Evolutionary conservation across 2,888 invertebrate species (phyloP).

Genomic region (Galeruca laticollis): DNA sequence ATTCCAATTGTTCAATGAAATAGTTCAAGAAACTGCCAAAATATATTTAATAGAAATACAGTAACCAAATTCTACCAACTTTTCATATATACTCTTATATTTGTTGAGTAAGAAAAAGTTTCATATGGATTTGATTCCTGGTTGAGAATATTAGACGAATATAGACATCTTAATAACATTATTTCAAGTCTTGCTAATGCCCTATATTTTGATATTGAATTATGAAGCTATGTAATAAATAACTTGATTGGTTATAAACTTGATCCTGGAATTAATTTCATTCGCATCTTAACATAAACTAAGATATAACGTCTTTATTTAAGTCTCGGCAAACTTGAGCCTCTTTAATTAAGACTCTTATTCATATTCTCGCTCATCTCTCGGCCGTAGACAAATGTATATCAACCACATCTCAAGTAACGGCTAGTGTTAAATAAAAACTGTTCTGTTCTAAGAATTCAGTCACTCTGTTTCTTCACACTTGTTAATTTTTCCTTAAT

Average conservation of each 20-base stretch:
- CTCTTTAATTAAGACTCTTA: neutral
- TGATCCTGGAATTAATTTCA: neutral
- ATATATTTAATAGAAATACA: too few relatives aligned
- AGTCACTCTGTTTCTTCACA: neutral
- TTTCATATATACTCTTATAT: too few relatives aligned
- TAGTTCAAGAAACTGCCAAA: too few relatives aligned
- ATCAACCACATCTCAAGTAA: constrained; percentile 1
- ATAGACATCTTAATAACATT: too few relatives aligned
- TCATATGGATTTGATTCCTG: too few relatives aligned
- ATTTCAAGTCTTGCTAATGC: too few relatives aligned
- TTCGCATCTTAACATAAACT: neutral
- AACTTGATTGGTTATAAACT: neutral
- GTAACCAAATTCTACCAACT: too few relatives aligned
- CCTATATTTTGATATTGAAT: neutral
- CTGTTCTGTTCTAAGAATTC: neutral
- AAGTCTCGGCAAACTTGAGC: constrained; percentile 1
- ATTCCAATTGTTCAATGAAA: too few relatives aligned
- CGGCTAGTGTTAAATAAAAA: constrained; percentile 2
- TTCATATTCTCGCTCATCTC: neutral
- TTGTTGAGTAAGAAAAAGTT: too few relatives aligned
- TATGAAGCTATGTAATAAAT: neutral
- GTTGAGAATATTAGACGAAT: too few relatives aligned
- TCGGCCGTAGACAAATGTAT: neutral
- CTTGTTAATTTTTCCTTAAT: too few relatives aligned
- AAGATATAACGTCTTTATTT: constrained; percentile 1